Conservation (phyloP, 1,140 invertebrate genomes). For the Lucilia sericata region DNA sequence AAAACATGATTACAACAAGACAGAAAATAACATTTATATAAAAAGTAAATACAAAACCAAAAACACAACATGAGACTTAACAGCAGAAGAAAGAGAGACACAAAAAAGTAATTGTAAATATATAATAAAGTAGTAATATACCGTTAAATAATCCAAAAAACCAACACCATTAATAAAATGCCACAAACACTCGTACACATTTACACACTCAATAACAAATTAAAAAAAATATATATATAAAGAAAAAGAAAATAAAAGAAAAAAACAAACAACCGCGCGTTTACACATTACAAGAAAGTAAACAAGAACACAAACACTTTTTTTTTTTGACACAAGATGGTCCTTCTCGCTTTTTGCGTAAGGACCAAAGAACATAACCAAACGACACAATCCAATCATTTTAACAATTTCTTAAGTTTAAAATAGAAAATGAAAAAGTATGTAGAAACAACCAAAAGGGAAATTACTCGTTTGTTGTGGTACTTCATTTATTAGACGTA, state of each 20-base stretch:
- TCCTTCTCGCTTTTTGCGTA: background rate
- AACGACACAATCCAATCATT: slow-evolving; percentile 26
- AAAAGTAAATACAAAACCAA: background rate
- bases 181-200: slow-evolving; percentile 38
- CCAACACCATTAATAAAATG: slow-evolving; percentile 67
- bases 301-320: too few species aligned
- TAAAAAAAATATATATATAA: background rate
- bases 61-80: background rate
- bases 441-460: background rate
- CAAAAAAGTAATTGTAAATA: slow-evolving; percentile 66
- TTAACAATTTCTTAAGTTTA: background rate
- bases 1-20: background rate
- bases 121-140: slow-evolving; percentile 66
- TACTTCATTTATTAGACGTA: slow-evolving; percentile 31
- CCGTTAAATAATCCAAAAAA: slow-evolving; percentile 67
- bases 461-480: slow-evolving; percentile 13
- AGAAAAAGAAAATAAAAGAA: background rate
- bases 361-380: background rate
- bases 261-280: background rate
- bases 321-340: background rate
- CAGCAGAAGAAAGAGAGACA: slow-evolving; percentile 17
- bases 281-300: background rate
- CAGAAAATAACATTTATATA: too few species aligned
- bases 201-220: slow-evolving; percentile 9
- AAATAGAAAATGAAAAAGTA: background rate